Conservation (phyloP, 2,113 vertebrate genomes). For the Tragulus kanchil region DNA sequence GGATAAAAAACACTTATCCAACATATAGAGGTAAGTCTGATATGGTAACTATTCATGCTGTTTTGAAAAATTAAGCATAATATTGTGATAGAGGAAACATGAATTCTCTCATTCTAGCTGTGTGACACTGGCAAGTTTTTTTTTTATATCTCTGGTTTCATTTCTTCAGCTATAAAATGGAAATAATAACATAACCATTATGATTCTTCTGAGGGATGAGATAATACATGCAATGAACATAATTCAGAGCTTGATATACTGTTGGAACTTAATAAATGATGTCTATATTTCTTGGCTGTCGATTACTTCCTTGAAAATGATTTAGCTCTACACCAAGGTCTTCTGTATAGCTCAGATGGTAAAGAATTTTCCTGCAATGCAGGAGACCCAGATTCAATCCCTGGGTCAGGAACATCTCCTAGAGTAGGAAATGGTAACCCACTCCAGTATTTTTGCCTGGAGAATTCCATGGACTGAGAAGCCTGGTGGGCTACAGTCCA, state of each 20-base stretch:
- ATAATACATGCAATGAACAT: neutral
- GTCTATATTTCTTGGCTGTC: neutral
- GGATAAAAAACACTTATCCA: slow-evolving; percentile 77
- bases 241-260: neutral
- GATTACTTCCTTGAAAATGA: slow-evolving; percentile 3
- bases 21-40: slow-evolving; percentile 83
- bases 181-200: neutral
- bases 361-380: too few species aligned
- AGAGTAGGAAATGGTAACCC: too few species aligned
- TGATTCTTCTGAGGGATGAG: neutral
- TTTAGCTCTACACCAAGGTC: neutral
- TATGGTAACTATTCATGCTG: neutral
- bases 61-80: neutral
- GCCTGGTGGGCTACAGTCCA: too few species aligned
- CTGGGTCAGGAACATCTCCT: too few species aligned
- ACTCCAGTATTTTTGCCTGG: too few species aligned
- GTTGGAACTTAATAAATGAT: neutral
- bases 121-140: neutral
- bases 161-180: slow-evolving; percentile 26
- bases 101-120: neutral
- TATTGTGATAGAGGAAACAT: neutral
- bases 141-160: slow-evolving; percentile 10
- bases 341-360: too few species aligned
- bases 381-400: too few species aligned
- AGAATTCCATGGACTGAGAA: too few species aligned